Evolutionary conservation across 2,888 invertebrate species (phyloP), one percentile per base, ranked within the genome.

Genomic region (Timandra comae): DNA sequence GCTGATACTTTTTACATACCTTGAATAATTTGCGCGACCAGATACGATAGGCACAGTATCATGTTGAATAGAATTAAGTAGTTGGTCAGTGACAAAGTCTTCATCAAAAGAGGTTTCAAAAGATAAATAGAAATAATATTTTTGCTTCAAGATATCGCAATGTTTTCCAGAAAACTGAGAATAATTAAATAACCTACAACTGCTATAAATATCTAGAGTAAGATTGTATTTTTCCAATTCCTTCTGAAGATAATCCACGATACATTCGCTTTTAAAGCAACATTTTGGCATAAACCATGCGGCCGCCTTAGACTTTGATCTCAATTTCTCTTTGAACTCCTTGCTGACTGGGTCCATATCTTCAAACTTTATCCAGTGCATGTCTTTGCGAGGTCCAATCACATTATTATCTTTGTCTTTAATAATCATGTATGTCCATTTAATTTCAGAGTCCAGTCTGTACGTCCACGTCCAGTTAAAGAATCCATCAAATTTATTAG

Each of bases 1-100:
- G n/a, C n/a, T n/a, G n/a, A n/a, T n/a, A n/a, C n/a, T n/a, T n/a
- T n/a, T n/a, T n/a, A 13, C n/a, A 27, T 48, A 73, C 69, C 70
- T 62, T 8, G 56, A 63, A 61, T 91, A 91, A 64, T 90, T 87
- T 31, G 87, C 88, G 7, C 87, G 88, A 3, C 91, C 91, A 77
- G 87, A 89, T 5, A 90, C 90, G 9, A 91, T 84, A 1, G 91
- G 91, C 3, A 91, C 68, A 8, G 89, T 79, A 50, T 88, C 77
- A 63, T 88, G 85, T 48, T 87, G 77, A 24, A 86, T 54, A 5
- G 82, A 66, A 16, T 52, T 57, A 9, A 70, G 35, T 4, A 73
- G 35, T 38, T 73, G 70, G 33, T 73, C 71, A 0, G 76, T 75
- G 2, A 67, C 69, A 33, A 74, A 77, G 43, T 75, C 66, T 37